These are phyloP conservation scores for Lepidostoma basale DNA, from an alignment of 1,140 invertebrate genomes.

Conservation along the genomic window DNA sequence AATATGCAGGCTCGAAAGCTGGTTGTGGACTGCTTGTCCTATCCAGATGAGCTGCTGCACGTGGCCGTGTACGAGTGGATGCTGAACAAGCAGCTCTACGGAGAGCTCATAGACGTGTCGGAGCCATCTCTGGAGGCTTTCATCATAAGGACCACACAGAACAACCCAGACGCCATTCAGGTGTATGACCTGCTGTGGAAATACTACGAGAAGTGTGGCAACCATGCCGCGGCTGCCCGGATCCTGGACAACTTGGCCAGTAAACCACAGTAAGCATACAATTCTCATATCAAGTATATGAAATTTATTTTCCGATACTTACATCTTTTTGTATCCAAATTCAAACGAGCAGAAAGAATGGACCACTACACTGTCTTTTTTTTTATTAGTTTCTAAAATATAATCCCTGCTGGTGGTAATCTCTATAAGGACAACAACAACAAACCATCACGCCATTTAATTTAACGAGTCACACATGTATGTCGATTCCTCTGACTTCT, in stretches of 20 bases:
- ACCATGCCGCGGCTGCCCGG: constrained; percentile 91
- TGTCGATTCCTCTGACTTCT: no score
- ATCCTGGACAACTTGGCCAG: constrained; percentile 89
- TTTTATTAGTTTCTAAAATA: no score
- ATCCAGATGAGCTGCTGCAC: constrained; percentile 87
- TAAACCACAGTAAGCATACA: constrained; percentile 74
- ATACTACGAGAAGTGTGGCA: constrained; percentile 90
- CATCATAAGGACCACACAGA: constrained; percentile 66
- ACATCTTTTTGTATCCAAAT: no score
- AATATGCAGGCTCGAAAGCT: constrained; percentile 56
- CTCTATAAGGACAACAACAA: no score
- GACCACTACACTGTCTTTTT: no score
- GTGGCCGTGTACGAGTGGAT: constrained; percentile 94
- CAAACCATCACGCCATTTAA: no score
- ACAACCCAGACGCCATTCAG: constrained; percentile 63
- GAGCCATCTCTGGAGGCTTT: constrained; percentile 85
- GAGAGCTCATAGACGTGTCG: constrained; percentile 77
- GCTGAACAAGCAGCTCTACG: constrained; percentile 72
- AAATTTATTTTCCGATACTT: no score
- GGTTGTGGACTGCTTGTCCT: constrained; percentile 56
- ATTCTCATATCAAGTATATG: no score
- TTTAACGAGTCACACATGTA: no score
- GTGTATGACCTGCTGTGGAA: constrained; percentile 93
- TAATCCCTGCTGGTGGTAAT: no score
- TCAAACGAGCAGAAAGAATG: no score